Conservation (phyloP, 2,797 vertebrate species). For the Sandelia bainsii region DNA sequence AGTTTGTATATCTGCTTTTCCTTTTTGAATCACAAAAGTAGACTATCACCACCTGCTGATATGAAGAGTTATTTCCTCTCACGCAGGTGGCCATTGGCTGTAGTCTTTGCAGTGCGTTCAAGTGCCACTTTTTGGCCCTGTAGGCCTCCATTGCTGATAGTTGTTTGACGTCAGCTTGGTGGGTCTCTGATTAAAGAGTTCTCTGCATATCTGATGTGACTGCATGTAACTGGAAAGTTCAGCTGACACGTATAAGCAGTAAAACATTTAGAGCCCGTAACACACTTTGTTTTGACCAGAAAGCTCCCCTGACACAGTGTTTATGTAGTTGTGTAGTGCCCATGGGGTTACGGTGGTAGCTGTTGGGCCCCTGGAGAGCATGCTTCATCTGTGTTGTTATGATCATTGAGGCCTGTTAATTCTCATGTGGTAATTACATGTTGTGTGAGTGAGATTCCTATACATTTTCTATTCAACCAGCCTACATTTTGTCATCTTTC, state of each 20-base stretch:
- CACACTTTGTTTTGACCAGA: slow-evolving; percentile 5
- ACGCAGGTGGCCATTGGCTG: too few relatives aligned
- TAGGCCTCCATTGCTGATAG: too few relatives aligned
- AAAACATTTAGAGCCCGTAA: background rate
- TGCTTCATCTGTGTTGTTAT: background rate
- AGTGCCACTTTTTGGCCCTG: too few relatives aligned
- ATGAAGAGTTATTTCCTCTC: too few relatives aligned
- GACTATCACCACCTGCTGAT: too few relatives aligned
- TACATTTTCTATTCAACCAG: background rate
- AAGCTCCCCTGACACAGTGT: background rate
- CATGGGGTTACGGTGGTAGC: background rate
- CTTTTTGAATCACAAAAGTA: too few relatives aligned
- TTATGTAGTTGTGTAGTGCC: background rate
- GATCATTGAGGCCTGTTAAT: slow-evolving; percentile 1
- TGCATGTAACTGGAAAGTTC: background rate
- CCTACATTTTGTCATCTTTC: background rate
- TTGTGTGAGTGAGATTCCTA: background rate
- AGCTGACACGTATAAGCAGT: too few relatives aligned
- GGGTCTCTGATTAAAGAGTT: background rate
- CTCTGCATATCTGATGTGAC: background rate
- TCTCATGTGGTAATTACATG: slow-evolving; percentile 6
- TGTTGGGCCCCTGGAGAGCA: background rate
- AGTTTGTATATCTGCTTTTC: too few relatives aligned
- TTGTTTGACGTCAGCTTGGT: too few relatives aligned
- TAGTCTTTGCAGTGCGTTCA: too few relatives aligned